Base-by-base conservation (phyloP, 2,888 invertebrate genomes). In the Venusia cambrica region DNA sequence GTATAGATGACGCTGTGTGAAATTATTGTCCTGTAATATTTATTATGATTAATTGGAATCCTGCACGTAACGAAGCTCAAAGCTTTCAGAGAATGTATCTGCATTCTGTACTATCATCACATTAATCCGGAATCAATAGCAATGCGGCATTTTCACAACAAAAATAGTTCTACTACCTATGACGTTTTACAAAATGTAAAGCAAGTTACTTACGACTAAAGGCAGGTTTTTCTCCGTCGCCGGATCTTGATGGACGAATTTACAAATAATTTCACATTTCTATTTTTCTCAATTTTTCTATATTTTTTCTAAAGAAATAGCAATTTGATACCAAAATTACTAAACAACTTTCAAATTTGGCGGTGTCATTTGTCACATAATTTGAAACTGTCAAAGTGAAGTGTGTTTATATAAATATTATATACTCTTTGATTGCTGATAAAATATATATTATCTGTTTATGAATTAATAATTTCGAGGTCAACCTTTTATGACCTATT, bases 251-350 rank as follows among this genome's bases (percentile, higher is more conserved):
- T 56, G 54, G 62, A 51, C 53, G 59, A 59, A 60, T 57, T 43
- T 57, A 67, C 68, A 45, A 67, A 59, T 52, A 73, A 69, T 74
- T 74, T 83, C 73, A 83, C 81, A 84, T 83, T 71, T 73, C 76
- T 73, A 64, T 45, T 50, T 62, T 66, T 63, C 55, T 45, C 32
- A 38, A 41, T 46, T 58, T 53, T 57, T n/a, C n/a, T 63, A 62
- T 38, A 42, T 51, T 48, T 46, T 48, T 58, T 65, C 56, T 48
- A 49, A 54, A 39, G 53, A 50, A 61, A 61, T 58, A 56, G 69
- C 69, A 48, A 64, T 81, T 80, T 75, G 73, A 75, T n/a, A n/a
- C n/a, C 63, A 67, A 65, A 54, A 64, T 68, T 65, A 76, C 78
- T 79, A 70, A 78, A 81, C 21, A 30, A 30, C 21, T 13, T 13